phyloP scores from a whole-genome alignment of 2,888 invertebrate species.

The Polydrusus cervinus region DNA sequence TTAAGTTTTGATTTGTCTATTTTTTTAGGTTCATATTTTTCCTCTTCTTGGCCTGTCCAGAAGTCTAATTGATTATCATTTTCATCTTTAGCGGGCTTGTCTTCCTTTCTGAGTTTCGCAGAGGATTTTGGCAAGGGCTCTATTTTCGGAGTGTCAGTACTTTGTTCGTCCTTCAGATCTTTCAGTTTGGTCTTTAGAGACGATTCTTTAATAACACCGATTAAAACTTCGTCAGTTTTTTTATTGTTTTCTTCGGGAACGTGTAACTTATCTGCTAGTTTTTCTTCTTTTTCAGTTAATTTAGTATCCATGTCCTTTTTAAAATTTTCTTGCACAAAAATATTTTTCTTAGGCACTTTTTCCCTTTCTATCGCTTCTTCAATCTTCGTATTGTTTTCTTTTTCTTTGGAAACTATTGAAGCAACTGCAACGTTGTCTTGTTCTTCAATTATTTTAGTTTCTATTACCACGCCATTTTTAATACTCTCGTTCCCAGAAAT shows the following conservation, averaged over 20 bases:
- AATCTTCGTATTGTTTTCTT: no score
- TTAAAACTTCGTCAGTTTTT: constrained; percentile 21
- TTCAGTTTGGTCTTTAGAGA: constrained; percentile 4
- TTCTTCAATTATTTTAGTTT: neutral
- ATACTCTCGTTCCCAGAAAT: constrained; percentile 4
- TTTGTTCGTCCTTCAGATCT: neutral
- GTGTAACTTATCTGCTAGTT: no score
- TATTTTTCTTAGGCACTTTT: no score
- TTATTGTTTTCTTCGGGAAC: neutral
- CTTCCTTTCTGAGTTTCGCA: constrained; percentile 26
- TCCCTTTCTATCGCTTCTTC: no score
- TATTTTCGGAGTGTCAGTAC: neutral
- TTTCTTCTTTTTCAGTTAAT: no score
- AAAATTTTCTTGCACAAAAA: no score
- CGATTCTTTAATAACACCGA: neutral
- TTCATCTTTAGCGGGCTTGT: constrained; percentile 35
- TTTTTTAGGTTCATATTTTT: constrained; percentile 40
- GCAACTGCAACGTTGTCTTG: no score
- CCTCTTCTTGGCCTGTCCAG: constrained; percentile 28
- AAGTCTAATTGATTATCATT: constrained; percentile 45
- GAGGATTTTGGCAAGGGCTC: constrained; percentile 6
- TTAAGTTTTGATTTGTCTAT: constrained; percentile 40
- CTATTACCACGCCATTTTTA: neutral
- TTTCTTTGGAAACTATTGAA: no score
- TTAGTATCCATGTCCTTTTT: no score